Conservation (phyloP, 1,140 invertebrate species). For the Eubasilissa regina region DNA sequence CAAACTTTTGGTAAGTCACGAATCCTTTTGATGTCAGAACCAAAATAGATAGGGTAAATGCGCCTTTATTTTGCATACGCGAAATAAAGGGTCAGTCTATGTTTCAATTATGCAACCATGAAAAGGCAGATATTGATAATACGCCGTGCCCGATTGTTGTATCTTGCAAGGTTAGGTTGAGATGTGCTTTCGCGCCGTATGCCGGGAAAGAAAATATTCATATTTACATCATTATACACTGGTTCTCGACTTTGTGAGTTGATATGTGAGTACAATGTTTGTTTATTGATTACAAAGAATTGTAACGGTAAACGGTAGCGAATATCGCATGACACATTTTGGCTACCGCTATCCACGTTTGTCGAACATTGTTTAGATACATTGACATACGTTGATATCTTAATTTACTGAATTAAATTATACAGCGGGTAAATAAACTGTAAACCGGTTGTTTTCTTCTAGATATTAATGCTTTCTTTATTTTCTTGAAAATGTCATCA, state of each 20-base stretch:
- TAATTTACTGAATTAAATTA: too few species aligned
- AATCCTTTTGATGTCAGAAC: constrained; percentile 33
- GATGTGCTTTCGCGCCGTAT: constrained; percentile 38
- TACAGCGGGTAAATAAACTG: too few species aligned
- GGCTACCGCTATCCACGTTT: constrained; percentile 13
- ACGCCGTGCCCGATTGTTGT: background rate
- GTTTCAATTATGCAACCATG: constrained; percentile 41
- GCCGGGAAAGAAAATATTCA: constrained; percentile 20
- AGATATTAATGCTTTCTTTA: too few species aligned
- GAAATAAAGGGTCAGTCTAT: constrained; percentile 25
- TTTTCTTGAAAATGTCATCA: too few species aligned
- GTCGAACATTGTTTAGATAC: constrained; percentile 6
- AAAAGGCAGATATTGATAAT: constrained; percentile 14
- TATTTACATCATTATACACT: background rate
- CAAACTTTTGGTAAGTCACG: constrained; percentile 45
- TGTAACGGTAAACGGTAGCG: background rate
- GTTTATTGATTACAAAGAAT: background rate
- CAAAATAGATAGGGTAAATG: constrained; percentile 44
- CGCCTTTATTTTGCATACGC: constrained; percentile 25
- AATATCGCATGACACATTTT: constrained; percentile 18
- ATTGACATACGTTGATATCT: too few species aligned
- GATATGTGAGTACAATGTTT: background rate
- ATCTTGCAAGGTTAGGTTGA: constrained; percentile 37
- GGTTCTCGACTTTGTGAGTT: constrained; percentile 2
- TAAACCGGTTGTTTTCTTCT: too few species aligned